Evolutionary conservation across 2,888 invertebrate species (phyloP).

Genomic region (Papilio elwesi): DNA sequence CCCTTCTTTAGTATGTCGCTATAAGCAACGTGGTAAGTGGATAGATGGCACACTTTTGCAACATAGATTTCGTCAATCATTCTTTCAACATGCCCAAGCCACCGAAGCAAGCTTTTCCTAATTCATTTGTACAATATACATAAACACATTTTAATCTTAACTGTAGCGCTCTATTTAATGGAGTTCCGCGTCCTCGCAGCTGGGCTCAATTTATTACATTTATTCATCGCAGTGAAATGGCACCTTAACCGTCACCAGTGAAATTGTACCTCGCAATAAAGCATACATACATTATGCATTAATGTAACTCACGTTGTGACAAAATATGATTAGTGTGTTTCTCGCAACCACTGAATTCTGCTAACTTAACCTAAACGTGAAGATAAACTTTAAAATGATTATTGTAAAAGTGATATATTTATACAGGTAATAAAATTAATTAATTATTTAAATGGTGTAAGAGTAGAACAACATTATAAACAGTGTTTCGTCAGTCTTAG

Average conservation of each 20-base stretch:
- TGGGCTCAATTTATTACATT: slow-evolving; percentile 34
- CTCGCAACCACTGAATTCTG: background rate
- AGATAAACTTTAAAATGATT: background rate
- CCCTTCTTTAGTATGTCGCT: too few species aligned
- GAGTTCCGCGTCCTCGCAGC: slow-evolving; percentile 1
- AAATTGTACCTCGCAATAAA: slow-evolving; percentile 17
- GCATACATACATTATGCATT: slow-evolving; percentile 24
- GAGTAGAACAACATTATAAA: too few species aligned
- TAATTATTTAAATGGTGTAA: background rate
- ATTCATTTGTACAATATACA: background rate
- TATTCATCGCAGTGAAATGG: slow-evolving; percentile 14
- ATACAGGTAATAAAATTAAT: background rate
- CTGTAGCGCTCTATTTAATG: slow-evolving; percentile 4
- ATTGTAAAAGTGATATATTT: background rate
- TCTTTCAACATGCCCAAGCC: too few species aligned
- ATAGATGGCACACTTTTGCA: too few species aligned
- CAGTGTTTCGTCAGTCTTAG: too few species aligned
- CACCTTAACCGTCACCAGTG: slow-evolving; percentile 11
- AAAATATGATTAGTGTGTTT: slow-evolving; percentile 12
- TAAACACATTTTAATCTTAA: background rate
- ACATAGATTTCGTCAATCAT: too few species aligned
- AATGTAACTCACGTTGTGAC: slow-evolving; percentile 3
- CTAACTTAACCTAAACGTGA: background rate
- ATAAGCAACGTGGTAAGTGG: too few species aligned
- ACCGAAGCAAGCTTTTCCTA: too few species aligned